A percentile compares a stretch with the other conserved stretches of the same genome.
These are phyloP conservation scores for Calosoma granatense DNA, from an alignment of 1,140 invertebrate genomes.

Conservation along the genomic window DNA sequence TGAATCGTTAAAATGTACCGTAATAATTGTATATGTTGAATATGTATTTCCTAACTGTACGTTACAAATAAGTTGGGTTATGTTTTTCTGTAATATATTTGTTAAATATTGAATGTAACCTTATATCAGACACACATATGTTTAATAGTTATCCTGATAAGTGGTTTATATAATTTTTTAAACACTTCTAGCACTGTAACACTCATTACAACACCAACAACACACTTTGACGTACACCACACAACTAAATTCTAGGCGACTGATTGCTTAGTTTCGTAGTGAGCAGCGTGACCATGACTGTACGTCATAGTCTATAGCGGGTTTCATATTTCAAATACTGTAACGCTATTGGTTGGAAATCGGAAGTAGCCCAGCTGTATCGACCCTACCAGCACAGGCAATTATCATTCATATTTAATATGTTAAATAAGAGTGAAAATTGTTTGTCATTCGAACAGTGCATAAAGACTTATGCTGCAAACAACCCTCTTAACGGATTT, in stretches of 20 bases:
- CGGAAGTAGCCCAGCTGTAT: neutral
- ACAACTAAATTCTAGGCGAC: neutral
- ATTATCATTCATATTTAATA: neutral
- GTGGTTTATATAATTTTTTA: too few species aligned
- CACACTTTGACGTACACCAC: neutral
- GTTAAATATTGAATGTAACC: too few species aligned
- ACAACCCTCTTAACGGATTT: slow-evolving; percentile 4
- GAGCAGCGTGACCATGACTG: neutral
- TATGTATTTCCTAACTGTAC: too few species aligned
- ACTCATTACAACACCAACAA: too few species aligned
- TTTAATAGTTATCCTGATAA: too few species aligned
- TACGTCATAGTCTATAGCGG: neutral
- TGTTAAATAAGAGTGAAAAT: neutral
- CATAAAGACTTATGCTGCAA: neutral
- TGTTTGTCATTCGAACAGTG: neutral
- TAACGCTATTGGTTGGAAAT: neutral
- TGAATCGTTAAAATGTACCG: too few species aligned
- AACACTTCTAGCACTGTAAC: too few species aligned
- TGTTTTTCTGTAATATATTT: too few species aligned
- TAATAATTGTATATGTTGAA: too few species aligned
- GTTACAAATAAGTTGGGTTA: too few species aligned
- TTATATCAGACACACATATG: too few species aligned
- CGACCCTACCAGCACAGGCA: neutral
- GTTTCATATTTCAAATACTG: neutral
- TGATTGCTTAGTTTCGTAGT: neutral